Evolutionary conservation across 1,140 invertebrate genomes (phyloP).

Genomic region (Pachypsylla venusta): DNA sequence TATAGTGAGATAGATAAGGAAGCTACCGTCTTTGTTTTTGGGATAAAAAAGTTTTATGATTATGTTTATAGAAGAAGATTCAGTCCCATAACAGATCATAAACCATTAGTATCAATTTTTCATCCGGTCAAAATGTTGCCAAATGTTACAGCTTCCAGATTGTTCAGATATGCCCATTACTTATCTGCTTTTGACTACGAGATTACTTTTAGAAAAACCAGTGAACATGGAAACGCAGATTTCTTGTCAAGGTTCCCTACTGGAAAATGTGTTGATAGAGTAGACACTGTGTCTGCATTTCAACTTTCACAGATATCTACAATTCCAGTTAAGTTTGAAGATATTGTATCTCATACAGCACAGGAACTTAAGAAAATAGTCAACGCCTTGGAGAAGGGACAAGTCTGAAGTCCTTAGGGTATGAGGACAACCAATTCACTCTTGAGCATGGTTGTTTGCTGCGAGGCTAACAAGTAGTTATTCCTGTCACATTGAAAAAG

Average conservation of each 20-base stretch:
- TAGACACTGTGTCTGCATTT: not conserved
- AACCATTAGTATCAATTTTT: conserved; percentile 35
- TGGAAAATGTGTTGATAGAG: not conserved
- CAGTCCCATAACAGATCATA: conserved; percentile 34
- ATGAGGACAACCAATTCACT: not conserved
- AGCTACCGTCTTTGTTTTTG: too few relatives aligned
- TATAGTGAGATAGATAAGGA: too few relatives aligned
- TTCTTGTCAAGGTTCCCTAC: too few relatives aligned
- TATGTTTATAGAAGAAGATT: conserved; percentile 34
- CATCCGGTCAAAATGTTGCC: conserved; percentile 26
- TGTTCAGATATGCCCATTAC: conserved; percentile 29
- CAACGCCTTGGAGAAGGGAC: not conserved
- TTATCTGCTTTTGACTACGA: too few relatives aligned
- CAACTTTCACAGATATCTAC: not conserved
- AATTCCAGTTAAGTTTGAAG: not conserved
- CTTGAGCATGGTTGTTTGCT: not conserved
- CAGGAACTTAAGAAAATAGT: not conserved
- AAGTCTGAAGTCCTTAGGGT: not conserved
- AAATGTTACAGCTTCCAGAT: conserved; percentile 21
- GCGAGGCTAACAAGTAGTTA: conserved; percentile 1
- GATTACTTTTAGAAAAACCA: conserved; percentile 26
- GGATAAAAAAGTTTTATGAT: conserved; percentile 35
- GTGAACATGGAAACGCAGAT: conserved; percentile 25
- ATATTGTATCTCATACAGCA: not conserved
- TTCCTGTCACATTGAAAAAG: conserved; percentile 25